Base-by-base conservation (phyloP, 2,888 invertebrate genomes). In the Steinernema carpocapsae region DNA sequence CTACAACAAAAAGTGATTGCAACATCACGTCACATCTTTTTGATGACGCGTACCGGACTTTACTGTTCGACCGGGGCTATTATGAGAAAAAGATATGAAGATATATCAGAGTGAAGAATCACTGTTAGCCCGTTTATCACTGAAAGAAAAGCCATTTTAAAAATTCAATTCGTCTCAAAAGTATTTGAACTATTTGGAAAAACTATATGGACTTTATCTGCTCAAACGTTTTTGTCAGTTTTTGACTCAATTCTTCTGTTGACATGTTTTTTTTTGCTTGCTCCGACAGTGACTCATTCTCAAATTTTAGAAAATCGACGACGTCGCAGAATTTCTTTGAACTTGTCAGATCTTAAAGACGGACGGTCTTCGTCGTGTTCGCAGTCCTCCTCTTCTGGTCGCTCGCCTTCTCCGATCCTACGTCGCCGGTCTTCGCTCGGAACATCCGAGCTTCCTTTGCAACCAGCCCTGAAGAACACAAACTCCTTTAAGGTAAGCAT, bases 391-490 rank as follows among this genome's bases (percentile, higher is more conserved):
- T 64, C 64, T 4, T 64, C 64, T 12, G 64, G 64, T 17, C 24
- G 64, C 14, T 64, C 64, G 24, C 64, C 64, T 6, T 64, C 64
- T 29, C 64, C 64, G 1, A 32, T 64, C 29, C 64, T 64, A 7
- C 64, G 32, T 1, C 64, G 32, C 32, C 37, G 37, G 10, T 64
- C 64, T 1, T 64, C 64, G 19, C 14, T 64, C 17, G 32, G 64
- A 64, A 64, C 29, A 17, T 64, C 64, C 17, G 10, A 80, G 14
- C 78, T 80, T 12, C 81, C 82, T 45, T 76, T 83, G 64, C 77
- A 79, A 51, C 79, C 83, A 22, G 82, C 80, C 48, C 75, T 83
- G 71, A 83, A 82, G 77, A 77, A 81, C 74, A 76, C 77, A 42
- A 29, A 37, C 46, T 24, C 43, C 4, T 45, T 29, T 71, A 48